Percentiles rank a stretch among this genome's conserved stretches.
Conservation (phyloP, 1,140 invertebrate genomes). For the Trichonephila clavata region DNA sequence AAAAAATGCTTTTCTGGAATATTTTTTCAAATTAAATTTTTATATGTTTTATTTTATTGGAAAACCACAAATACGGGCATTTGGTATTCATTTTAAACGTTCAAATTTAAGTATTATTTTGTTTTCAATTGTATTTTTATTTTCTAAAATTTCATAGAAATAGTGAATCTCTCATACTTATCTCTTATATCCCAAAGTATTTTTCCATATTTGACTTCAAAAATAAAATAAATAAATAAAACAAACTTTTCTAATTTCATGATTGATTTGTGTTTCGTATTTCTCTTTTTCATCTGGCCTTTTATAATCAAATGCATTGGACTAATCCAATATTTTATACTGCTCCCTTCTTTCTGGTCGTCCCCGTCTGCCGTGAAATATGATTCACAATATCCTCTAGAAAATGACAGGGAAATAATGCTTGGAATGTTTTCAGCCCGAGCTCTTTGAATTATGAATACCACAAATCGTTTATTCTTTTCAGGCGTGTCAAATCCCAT, state of each 20-base stretch:
- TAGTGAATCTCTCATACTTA: no score
- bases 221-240: background rate
- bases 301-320: background rate
- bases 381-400: conserved; percentile 17
- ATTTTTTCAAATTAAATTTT: no score
- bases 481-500: conserved; percentile 10
- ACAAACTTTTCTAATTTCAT: background rate
- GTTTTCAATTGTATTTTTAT: no score
- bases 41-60: no score
- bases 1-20: no score
- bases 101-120: no score
- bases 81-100: no score
- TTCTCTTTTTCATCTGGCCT: background rate
- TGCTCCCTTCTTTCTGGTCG: background rate
- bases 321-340: conserved; percentile 3
- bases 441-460: background rate
- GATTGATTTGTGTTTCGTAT: background rate
- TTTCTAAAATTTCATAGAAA: no score
- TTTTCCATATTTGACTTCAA: no score
- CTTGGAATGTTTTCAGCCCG: background rate
- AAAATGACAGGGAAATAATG: conserved; percentile 4
- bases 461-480: conserved; percentile 22
- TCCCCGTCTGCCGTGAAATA: background rate
- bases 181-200: no score
- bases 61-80: no score